These are phyloP conservation scores for Poecilobothrus nobilitatus DNA, from an alignment of 2,888 invertebrate genomes.

Conservation along the genomic window DNA sequence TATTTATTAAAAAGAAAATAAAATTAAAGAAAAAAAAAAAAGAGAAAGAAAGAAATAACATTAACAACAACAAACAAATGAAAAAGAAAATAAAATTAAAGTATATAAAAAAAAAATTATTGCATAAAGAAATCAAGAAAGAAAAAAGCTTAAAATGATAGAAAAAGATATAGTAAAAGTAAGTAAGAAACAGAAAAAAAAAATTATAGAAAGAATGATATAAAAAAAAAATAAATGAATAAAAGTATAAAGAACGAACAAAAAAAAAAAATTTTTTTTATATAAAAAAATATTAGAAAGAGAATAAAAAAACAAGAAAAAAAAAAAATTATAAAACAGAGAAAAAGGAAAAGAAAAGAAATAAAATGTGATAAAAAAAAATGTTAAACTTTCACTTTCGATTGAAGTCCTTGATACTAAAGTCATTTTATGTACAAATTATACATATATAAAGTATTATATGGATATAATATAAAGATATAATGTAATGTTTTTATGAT, in stretches of 20 bases:
- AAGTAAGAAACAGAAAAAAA: not conserved
- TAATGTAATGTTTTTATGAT: not conserved
- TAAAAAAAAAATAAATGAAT: not conserved
- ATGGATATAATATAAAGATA: too few species aligned
- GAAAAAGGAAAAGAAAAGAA: not conserved
- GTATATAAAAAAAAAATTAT: too few species aligned
- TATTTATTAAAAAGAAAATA: not conserved
- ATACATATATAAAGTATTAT: too few species aligned
- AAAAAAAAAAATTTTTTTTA: too few species aligned
- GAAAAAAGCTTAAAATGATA: not conserved
- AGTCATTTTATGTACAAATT: not conserved
- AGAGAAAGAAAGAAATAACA: not conserved
- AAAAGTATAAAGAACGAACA: too few species aligned
- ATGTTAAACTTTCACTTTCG: not conserved
- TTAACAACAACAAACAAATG: not conserved
- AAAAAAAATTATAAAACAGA: too few species aligned
- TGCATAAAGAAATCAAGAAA: not conserved
- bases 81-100: too few species aligned
- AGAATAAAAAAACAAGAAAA: too few species aligned
- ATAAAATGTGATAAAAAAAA: not conserved
- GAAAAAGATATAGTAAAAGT: not conserved
- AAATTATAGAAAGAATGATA: not conserved
- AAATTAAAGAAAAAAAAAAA: not conserved
- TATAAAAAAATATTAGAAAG: too few species aligned
- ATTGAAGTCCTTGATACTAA: not conserved